Percentiles rank a stretch among this genome's conserved stretches.
Evolutionary conservation across 2,113 vertebrate species (phyloP).

Genomic region (Epinephelus cyanopodus): DNA sequence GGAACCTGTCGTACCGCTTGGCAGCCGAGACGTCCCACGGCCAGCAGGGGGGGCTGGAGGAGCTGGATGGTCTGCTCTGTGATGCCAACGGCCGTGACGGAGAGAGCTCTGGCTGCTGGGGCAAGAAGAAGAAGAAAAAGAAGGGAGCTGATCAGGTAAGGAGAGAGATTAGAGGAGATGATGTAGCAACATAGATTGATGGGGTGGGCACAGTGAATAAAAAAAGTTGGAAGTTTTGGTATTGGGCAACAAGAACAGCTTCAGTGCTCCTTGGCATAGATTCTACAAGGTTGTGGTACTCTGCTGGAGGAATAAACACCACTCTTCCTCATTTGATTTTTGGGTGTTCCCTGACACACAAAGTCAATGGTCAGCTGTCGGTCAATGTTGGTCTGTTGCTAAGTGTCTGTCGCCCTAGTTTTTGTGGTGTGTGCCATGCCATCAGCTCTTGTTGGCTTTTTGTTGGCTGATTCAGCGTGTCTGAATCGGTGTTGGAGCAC

Average conservation of each 20-base stretch:
- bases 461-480: no score
- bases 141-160: constrained; percentile 97
- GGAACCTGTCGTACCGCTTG: constrained; percentile 98
- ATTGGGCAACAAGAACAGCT: not conserved
- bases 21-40: constrained; percentile 99
- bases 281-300: not conserved
- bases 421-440: no score
- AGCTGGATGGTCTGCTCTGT: constrained; percentile 96
- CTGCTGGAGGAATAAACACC: not conserved
- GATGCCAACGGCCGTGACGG: constrained; percentile 93
- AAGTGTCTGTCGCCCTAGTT: no score
- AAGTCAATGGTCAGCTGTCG: no score
- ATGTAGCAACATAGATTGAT: not conserved
- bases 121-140: constrained; percentile 99
- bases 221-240: no score
- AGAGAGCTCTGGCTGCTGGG: constrained; percentile 99
- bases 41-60: constrained; percentile 97
- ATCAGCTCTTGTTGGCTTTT: no score
- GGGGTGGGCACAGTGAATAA: not conserved
- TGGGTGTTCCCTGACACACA: not conserved
- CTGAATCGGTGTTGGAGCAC: no score
- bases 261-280: not conserved
- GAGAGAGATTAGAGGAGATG: not conserved
- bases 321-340: not conserved
- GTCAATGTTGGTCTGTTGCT: no score